A percentile compares a stretch with the other conserved stretches of the same genome.
phyloP scores from a whole-genome alignment of 2,888 invertebrate species.

The Drosophila peninsularis region DNA sequence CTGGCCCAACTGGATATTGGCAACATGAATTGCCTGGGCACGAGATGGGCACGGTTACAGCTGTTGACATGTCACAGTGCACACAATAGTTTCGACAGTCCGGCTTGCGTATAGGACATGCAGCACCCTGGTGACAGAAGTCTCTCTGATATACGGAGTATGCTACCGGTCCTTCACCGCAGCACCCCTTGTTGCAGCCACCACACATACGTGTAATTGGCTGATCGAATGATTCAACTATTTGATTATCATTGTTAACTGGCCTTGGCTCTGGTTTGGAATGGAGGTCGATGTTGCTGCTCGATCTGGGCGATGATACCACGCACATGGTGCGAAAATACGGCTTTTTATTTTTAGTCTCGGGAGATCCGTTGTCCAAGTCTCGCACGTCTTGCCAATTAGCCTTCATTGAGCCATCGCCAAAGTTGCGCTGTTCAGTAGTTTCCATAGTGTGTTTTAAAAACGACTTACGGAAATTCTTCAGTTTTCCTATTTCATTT shows the following conservation, averaged over 20 bases:
- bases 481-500: constrained; percentile 49
- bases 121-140: background rate
- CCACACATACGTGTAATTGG: constrained; percentile 17
- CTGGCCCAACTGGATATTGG: constrained; percentile 3
- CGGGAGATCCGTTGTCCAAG: background rate
- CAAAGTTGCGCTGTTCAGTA: background rate
- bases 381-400: background rate
- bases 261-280: background rate
- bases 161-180: background rate
- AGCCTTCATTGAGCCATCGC: background rate
- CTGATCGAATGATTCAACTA: background rate
- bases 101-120: background rate
- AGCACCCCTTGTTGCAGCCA: constrained; percentile 16
- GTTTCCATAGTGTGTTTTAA: background rate
- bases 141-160: constrained; percentile 27
- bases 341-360: background rate
- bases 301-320: background rate
- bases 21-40: constrained; percentile 1
- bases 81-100: background rate
- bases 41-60: background rate
- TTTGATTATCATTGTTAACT: background rate
- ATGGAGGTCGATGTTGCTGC: background rate
- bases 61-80: background rate
- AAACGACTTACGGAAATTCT: constrained; percentile 29
- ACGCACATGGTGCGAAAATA: constrained; percentile 18